These are phyloP conservation scores for Himalopsyche tibetana DNA, from an alignment of 2,888 invertebrate genomes.

Conservation along the genomic window DNA sequence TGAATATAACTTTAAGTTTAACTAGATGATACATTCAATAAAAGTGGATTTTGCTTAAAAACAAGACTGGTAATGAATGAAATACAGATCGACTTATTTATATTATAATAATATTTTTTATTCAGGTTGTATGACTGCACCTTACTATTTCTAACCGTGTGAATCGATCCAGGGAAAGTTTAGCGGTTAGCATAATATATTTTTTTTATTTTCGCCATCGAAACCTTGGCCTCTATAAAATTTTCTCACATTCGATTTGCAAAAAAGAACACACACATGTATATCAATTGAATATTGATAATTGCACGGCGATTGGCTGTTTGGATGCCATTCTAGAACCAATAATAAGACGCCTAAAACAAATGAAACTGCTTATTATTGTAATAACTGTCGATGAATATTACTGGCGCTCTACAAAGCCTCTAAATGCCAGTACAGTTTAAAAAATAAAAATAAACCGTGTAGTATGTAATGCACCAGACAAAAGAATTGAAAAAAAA, in stretches of 20 bases:
- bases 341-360: constrained; percentile 36
- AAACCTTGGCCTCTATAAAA: constrained; percentile 52
- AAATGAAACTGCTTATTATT: constrained; percentile 49
- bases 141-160: constrained; percentile 42
- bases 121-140: background rate
- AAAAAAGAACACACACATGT: background rate
- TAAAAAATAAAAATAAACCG: too few relatives aligned
- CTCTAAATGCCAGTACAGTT: background rate
- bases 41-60: too few relatives aligned
- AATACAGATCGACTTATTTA: too few relatives aligned
- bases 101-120: too few relatives aligned
- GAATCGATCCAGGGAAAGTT: constrained; percentile 54
- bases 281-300: constrained; percentile 46
- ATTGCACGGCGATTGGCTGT: constrained; percentile 41
- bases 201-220: constrained; percentile 47
- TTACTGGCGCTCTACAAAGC: constrained; percentile 5
- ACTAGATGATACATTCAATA: too few relatives aligned
- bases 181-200: constrained; percentile 49
- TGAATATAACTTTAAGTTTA: too few relatives aligned
- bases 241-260: constrained; percentile 46
- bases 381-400: constrained; percentile 11
- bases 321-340: constrained; percentile 25
- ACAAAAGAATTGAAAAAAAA: too few relatives aligned
- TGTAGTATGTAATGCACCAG: too few relatives aligned
- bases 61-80: too few relatives aligned